Base-by-base conservation (phyloP, 92 coral and sea anemone species). In the Phymanthus crucifer region DNA sequence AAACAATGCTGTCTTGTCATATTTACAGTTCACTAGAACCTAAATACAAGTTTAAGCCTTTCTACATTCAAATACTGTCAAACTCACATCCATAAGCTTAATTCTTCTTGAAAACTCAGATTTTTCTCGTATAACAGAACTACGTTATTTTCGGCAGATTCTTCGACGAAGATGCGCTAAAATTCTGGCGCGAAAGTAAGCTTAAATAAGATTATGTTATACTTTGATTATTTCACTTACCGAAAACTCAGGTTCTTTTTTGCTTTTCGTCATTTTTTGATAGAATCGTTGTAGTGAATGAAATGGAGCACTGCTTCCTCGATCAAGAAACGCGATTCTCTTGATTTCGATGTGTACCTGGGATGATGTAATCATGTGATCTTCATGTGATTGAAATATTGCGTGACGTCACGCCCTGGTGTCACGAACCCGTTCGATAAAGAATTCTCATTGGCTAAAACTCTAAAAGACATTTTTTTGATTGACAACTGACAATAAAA, bases 321-420 rank as follows among this genome's bases (percentile, higher is more conserved):
- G 34, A 29, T 61, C 36, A 18, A 29, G 10, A 26, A 8, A 11
- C 27, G 0, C 26, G 6, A 21, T 0, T 23, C 24, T 54, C 6
- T 54, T 54, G 64, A 19, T 54, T 19, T 54, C 64, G 64, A 21
- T 12, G 64, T 21, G 64, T 21, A 5, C 16, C 33, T 27, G 4
- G 18, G 14, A 61, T 61, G 33, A 61, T 61, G 68, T 11, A 61
- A 61, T 61, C 68, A 61, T 61, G 68, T 61, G 68, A 61, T 27
- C 10, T 18, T 61, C 68, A 61, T 61, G 68, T 61, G 68, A 61
- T 34, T 26, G 14, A n/a, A 50, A 21, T 23, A 19, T 54, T 11
- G 64, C 64, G 29, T 54, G 64, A 54, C 57, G 57, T 50, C 14
- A n/a, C n/a, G 57, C 13, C 57, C 19, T 48, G 56, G 23, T 50